Evolutionary conservation across 2,113 vertebrate species (phyloP), one percentile per base, ranked within the genome.

Genomic region (Lipotes vexillifer): DNA sequence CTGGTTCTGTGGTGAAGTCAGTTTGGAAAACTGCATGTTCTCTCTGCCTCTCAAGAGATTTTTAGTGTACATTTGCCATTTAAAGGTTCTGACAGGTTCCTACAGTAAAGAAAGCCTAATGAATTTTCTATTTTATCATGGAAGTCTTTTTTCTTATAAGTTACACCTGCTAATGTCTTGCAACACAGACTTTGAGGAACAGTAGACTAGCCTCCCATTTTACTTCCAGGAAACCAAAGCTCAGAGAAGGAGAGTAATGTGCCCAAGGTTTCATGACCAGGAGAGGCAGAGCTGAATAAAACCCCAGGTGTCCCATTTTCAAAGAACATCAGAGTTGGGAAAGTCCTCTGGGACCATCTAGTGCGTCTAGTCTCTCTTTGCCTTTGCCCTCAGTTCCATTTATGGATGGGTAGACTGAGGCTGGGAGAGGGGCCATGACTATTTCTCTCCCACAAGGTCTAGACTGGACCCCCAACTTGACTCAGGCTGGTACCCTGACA

Each of bases 361-460:
- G 8, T 36, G 10, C 65, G 5, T 36, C 49, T 36, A 10, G 1
- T 49, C 44, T 10, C 5, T 46, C 75, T n/a, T 29, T 12, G 14
- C 44, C 33, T 46, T 66, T 36, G 15, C 23, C 13, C 55, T 52
- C 27, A 7, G 4, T 29, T 15, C 36, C 36, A 36, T 36, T 55
- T 41, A 52, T 1, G 55, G 31, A 81, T 8, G 36, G 46, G 44
- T 8, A 82, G 61, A 68, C 25, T 46, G 90, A 96, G 65, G 23
- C 14, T 4, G 25, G 31, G 33, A 80, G 33, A 25, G 8, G 72
- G 12, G 55, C 55, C 41, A 15, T 18, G 17, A 65, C 41, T 77
- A 18, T 80, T 93, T 68, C 27, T 57, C 71, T 85, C 59, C 65
- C 74, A 59, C 80, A 13, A 88, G 99, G 96, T 94, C 96, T 97